Evolutionary conservation across 1,140 invertebrate species (phyloP), one percentile per base, ranked within the genome.

Genomic region (Gonioctena quinquepunctata): DNA sequence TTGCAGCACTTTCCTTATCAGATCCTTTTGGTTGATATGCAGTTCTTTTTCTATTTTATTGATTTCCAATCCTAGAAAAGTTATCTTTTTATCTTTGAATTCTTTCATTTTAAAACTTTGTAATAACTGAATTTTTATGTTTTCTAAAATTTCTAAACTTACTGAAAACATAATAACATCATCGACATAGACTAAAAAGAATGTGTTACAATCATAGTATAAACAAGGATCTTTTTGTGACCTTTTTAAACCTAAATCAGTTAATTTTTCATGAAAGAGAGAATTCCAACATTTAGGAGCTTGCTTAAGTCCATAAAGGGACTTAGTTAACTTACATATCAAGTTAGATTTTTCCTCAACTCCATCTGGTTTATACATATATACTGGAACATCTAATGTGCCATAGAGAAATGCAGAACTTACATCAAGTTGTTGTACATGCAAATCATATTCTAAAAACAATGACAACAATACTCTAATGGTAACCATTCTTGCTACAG

Each of bases 331-430:
- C 23, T 67, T 71, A 26, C 57, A 71, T 25, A 66, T 52, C 27
- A 66, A 27, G 28, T 59, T 48, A 22, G n/a, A n/a, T 74, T 66
- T 61, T n/a, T 67, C 67, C 5, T 70, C 4, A 27, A 27, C n/a
- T 21, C 69, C 71, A 2, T 60, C 54, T 22, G 71, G 69, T 48
- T 66, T 4, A 23, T 57, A 19, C 71, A 71, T 71, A 66, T 49
- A 73, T 16, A 70, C 42, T 56, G 61, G 26, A 22, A 11, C 21
- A 18, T 71, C 27, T 26, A 71, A 57, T 3, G 22, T 48, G 11
- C 64, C 65, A 69, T 71, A 16, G 21, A 66, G 21, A 57, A 72
- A 72, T 25, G 68, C 70, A 25, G 42, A 33, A 25, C 70, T 72
- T 11, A 69, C 67, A 7, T 33, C 28, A 11, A 7, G 28, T 13